Base-by-base conservation (phyloP, 2,113 vertebrate genomes). In the Sorex araneus region DNA sequence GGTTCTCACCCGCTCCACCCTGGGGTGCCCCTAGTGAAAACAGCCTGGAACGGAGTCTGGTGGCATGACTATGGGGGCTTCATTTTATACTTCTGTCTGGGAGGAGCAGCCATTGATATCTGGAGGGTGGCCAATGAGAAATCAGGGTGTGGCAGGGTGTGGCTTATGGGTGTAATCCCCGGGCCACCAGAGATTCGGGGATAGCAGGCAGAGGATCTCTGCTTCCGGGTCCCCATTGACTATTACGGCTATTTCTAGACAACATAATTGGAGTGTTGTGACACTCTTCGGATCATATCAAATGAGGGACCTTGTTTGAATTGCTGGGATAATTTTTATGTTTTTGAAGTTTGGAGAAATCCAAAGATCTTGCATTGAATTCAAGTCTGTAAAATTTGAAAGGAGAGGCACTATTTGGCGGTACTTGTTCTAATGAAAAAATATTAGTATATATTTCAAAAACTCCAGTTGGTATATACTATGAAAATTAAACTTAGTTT, bases 401-500 rank as follows among this genome's bases (percentile, higher is more conserved):
- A 78, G 7, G 40, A 36, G 64, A 91, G 23, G 66, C 2, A 13
- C 30, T 74, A 32, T 8, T 84, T 23, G 8, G 6, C 23, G 60
- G 66, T 64, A 8, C 13, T 11, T 77, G 27, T 77, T 87, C 30
- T 74, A 69, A 86, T 21, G 67, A 67, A 27, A 94, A 30, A 90
- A 78, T 2, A n/a, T 11, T 0, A 30, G 34, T 19, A 27, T 70
- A 9, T 60, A 60, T 60, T 60, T 19, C 57, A 21, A 18, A 60
- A 6, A 60, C 57, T 60, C 4, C 18, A 60, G 23, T 60, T 64
- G 28, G 34, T 7, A 63, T 81, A 34, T 69, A 69, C 21, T 21
- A 8, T 8, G 67, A 34, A 84, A 21, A 47, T 32, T 66, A 47
- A 75, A 73, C 11, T 1, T 60, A 40, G 0, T 21, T 78, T 69